Evolutionary conservation across 2,797 vertebrate genomes (phyloP), one percentile per base, ranked within the genome.

Genomic region (Platalea minor): DNA sequence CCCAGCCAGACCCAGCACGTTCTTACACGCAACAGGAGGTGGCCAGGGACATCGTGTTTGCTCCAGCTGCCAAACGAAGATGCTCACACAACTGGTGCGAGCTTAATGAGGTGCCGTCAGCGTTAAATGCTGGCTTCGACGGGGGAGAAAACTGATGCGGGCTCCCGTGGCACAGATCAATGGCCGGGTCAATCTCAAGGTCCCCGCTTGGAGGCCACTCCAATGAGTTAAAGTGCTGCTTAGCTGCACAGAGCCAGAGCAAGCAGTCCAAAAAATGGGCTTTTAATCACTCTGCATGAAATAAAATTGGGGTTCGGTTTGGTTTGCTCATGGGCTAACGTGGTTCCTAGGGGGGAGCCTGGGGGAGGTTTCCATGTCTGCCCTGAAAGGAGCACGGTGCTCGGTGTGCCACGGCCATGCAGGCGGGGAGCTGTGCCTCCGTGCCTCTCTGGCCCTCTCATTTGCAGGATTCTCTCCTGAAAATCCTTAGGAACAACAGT

Each of bases 351-450:
- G 5, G 9, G 35, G 31, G 18, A 78, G 59, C 39, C 39, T 19
- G 75, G 56, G 56, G 56, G 35, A 41, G 33, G 70, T 28, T 64
- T 53, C 50, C 28, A 4, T 3, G 5, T 20, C 51, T 41, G 54
- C 25, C 48, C 74, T 7, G 35, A 39, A 54, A 64, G 16, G 26
- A 94, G 50, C 0, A 0, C 3, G 3, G 59, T 17, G 41, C 50
- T 70, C 0, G 0, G 11, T 12, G 68, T 29, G 59, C 63, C 12
- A 2, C 46, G 26, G 65, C 79, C 24, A 3, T 2, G 5, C 4
- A 3, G 33, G 20, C 29, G 7, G 35, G 43, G 31, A 57, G 76
- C 39, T 0, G 0, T 51, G 72, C 56, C 60, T 25, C 63, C 0
- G 0, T 14, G 45, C 81, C 67, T 56, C 7, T 2, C 46, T 14